Evolutionary conservation across 2,888 invertebrate species (phyloP).

Genomic region (Pegoplata infirma): DNA sequence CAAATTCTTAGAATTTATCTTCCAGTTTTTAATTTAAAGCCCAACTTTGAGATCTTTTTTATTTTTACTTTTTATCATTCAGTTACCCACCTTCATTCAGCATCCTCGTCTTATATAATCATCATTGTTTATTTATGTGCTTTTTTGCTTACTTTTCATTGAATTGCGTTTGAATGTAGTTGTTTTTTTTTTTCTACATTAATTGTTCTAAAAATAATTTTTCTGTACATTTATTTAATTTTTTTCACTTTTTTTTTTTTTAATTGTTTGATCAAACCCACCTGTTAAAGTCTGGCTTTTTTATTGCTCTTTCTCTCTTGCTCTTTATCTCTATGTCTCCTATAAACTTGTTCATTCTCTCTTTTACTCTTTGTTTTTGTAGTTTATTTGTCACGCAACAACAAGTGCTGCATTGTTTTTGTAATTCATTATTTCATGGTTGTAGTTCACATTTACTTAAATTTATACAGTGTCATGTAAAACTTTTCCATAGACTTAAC

Average conservation of each 20-base stretch:
- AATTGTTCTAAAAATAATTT: conserved; percentile 47
- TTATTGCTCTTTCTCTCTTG: neutral
- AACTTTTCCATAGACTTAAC: neutral
- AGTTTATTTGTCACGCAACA: conserved; percentile 66
- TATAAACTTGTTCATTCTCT: conserved; percentile 7
- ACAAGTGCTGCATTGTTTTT: conserved; percentile 66
- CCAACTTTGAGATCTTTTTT: too few species aligned
- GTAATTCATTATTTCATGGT: conserved; percentile 26
- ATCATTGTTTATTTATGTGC: neutral
- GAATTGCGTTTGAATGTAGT: neutral
- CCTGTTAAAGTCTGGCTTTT: conserved; percentile 53
- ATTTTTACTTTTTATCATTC: too few species aligned
- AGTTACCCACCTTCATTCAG: neutral
- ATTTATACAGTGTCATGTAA: neutral
- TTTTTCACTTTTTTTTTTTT: conserved; percentile 51
- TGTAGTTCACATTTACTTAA: neutral
- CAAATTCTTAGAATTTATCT: conserved; percentile 14
- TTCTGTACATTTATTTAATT: conserved; percentile 4
- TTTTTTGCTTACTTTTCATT: conserved; percentile 11
- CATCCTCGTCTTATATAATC: conserved; percentile 35
- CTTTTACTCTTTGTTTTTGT: conserved; percentile 2
- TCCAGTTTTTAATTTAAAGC: neutral
- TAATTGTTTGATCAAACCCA: conserved; percentile 39
- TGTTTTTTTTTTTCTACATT: conserved; percentile 5
- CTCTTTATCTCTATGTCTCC: neutral